Conservation (phyloP, 2,113 vertebrate genomes). For the Tilapia sparmanii region DNA sequence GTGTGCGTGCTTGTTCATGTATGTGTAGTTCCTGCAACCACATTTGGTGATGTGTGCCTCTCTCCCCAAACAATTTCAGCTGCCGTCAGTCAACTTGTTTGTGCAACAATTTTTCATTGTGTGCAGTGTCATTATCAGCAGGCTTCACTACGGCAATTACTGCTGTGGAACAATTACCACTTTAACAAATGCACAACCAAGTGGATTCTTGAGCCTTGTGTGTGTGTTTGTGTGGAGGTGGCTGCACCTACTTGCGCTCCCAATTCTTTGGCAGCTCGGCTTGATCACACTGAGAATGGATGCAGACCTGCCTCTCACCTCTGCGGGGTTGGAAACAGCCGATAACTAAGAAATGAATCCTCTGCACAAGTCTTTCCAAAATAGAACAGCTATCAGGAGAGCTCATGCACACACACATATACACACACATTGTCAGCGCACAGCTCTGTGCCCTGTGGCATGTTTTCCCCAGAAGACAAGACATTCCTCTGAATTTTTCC, state of each 20-base stretch:
- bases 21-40: not conserved
- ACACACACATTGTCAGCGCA: conserved; percentile 25
- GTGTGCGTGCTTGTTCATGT: not conserved
- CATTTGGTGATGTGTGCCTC: not conserved
- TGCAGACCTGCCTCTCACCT: conserved; percentile 49
- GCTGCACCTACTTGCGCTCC: conserved; percentile 10
- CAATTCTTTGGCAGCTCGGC: conserved; percentile 27
- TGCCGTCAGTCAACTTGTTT: conserved; percentile 5
- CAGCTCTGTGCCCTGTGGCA: conserved; percentile 37
- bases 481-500: conserved; percentile 36
- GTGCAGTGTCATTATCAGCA: conserved; percentile 33
- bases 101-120: conserved; percentile 4
- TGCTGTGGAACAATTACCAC: conserved; percentile 33
- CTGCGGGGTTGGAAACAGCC: conserved; percentile 45
- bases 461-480: conserved; percentile 20
- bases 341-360: conserved; percentile 57
- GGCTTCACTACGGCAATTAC: conserved; percentile 15
- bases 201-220: not conserved
- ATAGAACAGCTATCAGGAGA: conserved; percentile 57
- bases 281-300: conserved; percentile 32
- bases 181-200: conserved; percentile 22
- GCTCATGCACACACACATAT: not conserved
- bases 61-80: not conserved
- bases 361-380: conserved; percentile 41
- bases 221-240: not conserved